Percentiles rank a stretch among this genome's conserved stretches.
Conservation (phyloP, 2,113 vertebrate species). For the Onychostoma macrolepis region DNA sequence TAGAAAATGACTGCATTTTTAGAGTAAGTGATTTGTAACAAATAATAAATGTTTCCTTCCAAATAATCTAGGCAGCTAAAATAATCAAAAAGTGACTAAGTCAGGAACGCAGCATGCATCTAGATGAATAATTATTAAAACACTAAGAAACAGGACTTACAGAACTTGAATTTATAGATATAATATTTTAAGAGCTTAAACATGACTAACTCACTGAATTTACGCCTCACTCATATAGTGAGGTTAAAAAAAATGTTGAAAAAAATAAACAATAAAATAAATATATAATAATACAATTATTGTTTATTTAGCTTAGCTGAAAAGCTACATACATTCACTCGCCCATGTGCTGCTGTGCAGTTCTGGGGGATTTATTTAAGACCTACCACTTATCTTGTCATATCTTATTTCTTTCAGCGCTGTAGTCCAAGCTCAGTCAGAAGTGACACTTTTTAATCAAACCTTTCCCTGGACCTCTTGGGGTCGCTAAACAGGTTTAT, state of each 20-base stretch:
- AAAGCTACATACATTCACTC: constrained; percentile 66
- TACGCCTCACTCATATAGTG: not conserved
- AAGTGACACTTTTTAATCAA: constrained; percentile 77
- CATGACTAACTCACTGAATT: not conserved
- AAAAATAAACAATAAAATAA: not conserved
- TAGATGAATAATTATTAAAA: not conserved
- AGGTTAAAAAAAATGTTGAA: not conserved
- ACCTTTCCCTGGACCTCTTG: constrained; percentile 68
- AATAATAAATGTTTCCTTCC: not conserved
- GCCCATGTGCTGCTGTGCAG: constrained; percentile 70
- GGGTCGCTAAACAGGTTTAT: constrained; percentile 54
- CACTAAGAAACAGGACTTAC: not conserved
- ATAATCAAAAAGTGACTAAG: not conserved
- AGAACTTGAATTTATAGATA: not conserved
- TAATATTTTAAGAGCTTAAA: not conserved
- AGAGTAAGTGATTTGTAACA: not conserved
- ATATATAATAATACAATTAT: not conserved
- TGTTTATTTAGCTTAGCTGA: not conserved
- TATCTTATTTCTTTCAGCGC: constrained; percentile 75
- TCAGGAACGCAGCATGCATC: constrained; percentile 18
- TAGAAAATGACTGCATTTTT: not conserved
- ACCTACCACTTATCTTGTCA: constrained; percentile 80
- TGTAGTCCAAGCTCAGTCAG: constrained; percentile 61
- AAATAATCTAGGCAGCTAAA: not conserved
- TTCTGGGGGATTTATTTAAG: constrained; percentile 77